Evolutionary conservation across 2,888 invertebrate species (phyloP).

Genomic region (Lysandra coridon): DNA sequence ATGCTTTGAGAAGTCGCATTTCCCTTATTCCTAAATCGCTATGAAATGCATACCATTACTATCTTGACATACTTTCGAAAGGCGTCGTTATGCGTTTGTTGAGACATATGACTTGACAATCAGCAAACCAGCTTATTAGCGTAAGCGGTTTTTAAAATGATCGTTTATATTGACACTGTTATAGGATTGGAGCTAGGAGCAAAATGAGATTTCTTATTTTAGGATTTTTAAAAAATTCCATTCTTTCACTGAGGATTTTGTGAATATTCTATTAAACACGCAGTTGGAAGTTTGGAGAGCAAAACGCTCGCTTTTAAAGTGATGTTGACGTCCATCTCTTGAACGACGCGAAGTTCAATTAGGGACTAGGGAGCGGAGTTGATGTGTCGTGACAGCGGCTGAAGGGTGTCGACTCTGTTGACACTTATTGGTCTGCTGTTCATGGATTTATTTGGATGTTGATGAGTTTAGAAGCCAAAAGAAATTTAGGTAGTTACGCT

Average conservation of each 20-base stretch:
- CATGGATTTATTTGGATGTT: slow-evolving; percentile 10
- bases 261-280: background rate
- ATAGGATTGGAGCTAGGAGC: background rate
- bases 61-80: slow-evolving; percentile 79
- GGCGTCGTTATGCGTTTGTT: slow-evolving; percentile 73
- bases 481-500: background rate
- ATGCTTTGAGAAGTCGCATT: slow-evolving; percentile 58
- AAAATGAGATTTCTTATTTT: background rate
- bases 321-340: slow-evolving; percentile 6
- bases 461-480: background rate
- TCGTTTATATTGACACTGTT: background rate
- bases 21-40: slow-evolving; percentile 59
- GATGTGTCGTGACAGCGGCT: slow-evolving; percentile 29
- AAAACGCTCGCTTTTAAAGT: slow-evolving; percentile 8
- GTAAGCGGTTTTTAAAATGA: slow-evolving; percentile 1
- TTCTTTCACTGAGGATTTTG: background rate
- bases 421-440: slow-evolving; percentile 15
- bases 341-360: slow-evolving; percentile 3
- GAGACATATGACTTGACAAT: slow-evolving; percentile 67
- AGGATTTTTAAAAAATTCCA: background rate
- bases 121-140: slow-evolving; percentile 51
- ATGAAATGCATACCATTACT: slow-evolving; percentile 63
- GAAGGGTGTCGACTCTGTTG: background rate
- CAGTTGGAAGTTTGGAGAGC: slow-evolving; percentile 5
- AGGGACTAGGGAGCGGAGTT: background rate